Conservation (phyloP, 2,113 vertebrate genomes). For the Varanus komodoensis region DNA sequence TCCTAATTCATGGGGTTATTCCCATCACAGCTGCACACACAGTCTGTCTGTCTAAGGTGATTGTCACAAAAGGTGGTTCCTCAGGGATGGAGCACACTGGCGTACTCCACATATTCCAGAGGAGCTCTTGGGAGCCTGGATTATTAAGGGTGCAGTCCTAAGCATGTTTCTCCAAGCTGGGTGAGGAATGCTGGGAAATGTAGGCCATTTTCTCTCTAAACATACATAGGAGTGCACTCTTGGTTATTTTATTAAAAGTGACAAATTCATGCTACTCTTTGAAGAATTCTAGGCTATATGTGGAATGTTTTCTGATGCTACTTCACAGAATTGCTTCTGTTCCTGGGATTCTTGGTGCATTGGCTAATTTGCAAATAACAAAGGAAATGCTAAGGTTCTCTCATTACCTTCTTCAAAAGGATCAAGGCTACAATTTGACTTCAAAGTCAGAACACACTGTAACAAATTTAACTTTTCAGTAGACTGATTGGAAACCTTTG, state of each 20-base stretch:
- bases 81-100: not conserved
- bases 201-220: not conserved
- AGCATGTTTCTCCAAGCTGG: no score
- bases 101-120: no score
- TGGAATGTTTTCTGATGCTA: slow-evolving; percentile 36
- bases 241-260: not conserved
- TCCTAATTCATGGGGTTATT: no score
- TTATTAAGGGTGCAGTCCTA: no score
- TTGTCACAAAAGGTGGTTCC: not conserved
- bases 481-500: slow-evolving; percentile 16
- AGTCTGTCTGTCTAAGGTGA: not conserved
- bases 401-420: slow-evolving; percentile 45
- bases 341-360: slow-evolving; percentile 40
- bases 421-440: slow-evolving; percentile 36
- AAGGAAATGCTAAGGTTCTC: slow-evolving; percentile 39
- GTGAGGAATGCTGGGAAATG: no score
- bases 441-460: slow-evolving; percentile 6
- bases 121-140: not conserved
- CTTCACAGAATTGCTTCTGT: slow-evolving; percentile 10
- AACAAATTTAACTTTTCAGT: not conserved
- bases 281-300: not conserved
- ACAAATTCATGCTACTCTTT: slow-evolving; percentile 11
- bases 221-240: no score
- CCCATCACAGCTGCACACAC: no score
- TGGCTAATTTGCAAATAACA: slow-evolving; percentile 36